Evolutionary conservation across 2,113 vertebrate species (phyloP).

Genomic region (Phaetusa simplex): DNA sequence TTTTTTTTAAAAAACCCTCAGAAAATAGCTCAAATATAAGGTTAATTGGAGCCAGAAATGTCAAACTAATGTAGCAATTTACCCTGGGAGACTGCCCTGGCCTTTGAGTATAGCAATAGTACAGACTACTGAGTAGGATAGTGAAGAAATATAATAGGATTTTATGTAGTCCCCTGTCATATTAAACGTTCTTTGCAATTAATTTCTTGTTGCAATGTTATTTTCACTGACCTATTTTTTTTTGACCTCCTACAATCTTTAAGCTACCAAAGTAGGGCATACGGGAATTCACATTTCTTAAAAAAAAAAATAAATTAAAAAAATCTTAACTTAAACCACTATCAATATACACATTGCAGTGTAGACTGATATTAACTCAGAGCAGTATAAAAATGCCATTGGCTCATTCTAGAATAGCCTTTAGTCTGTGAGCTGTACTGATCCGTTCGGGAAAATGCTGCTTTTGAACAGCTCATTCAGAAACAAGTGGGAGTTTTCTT

Average conservation of each 20-base stretch:
- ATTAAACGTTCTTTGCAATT: constrained; percentile 83
- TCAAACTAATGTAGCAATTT: constrained; percentile 87
- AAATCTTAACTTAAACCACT: background rate
- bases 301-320: background rate
- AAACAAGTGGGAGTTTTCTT: constrained; percentile 32
- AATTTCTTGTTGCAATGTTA: constrained; percentile 82
- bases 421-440: background rate
- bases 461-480: background rate
- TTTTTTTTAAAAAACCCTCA: constrained; percentile 63
- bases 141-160: constrained; percentile 76
- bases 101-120: constrained; percentile 79
- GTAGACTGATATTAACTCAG: background rate
- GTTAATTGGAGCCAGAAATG: constrained; percentile 91
- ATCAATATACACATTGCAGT: constrained; percentile 4
- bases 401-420: background rate
- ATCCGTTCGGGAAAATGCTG: background rate
- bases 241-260: constrained; percentile 76
- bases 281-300: constrained; percentile 64
- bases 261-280: constrained; percentile 65
- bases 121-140: constrained; percentile 71
- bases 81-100: constrained; percentile 82
- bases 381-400: background rate
- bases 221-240: constrained; percentile 82
- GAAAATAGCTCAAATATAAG: constrained; percentile 86
- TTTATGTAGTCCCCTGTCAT: constrained; percentile 83